phyloP scores from a whole-genome alignment of 2,113 vertebrate species.

The Mesocricetus auratus region DNA sequence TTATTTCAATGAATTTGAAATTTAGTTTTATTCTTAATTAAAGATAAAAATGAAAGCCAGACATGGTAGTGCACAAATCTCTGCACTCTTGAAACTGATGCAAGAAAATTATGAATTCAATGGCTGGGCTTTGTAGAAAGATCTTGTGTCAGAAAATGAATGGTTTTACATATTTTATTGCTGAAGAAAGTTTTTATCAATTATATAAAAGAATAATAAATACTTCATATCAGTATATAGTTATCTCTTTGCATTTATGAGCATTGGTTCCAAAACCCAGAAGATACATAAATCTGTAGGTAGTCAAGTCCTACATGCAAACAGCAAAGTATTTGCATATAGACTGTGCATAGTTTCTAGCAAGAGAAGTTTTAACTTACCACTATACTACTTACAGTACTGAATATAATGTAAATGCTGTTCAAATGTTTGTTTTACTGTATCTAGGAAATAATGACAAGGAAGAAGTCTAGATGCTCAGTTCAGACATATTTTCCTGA shows the following conservation, averaged over 20 bases:
- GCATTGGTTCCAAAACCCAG: not conserved
- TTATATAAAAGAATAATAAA: slow-evolving; percentile 53
- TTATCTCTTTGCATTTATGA: not conserved
- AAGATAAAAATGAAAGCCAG: slow-evolving; percentile 42
- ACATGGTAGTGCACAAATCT: not conserved
- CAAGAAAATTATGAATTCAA: not conserved
- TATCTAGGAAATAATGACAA: not conserved
- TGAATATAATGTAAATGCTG: not conserved
- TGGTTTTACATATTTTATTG: not conserved
- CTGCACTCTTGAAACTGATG: not conserved
- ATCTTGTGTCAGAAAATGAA: not conserved
- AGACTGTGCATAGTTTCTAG: not conserved
- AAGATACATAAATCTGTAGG: not conserved
- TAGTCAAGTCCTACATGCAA: not conserved
- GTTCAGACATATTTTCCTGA: not conserved
- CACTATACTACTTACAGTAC: not conserved
- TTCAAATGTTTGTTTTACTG: not conserved
- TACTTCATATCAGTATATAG: not conserved
- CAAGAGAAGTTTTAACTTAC: not conserved
- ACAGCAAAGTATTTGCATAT: not conserved
- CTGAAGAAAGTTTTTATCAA: slow-evolving; percentile 31
- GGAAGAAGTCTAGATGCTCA: not conserved
- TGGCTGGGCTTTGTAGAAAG: not conserved
- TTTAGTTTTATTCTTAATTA: slow-evolving; percentile 44
- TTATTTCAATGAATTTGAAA: slow-evolving; percentile 52